Evolutionary conservation across 1,140 invertebrate genomes (phyloP).

Genomic region (Alviniconcha marisindica): DNA sequence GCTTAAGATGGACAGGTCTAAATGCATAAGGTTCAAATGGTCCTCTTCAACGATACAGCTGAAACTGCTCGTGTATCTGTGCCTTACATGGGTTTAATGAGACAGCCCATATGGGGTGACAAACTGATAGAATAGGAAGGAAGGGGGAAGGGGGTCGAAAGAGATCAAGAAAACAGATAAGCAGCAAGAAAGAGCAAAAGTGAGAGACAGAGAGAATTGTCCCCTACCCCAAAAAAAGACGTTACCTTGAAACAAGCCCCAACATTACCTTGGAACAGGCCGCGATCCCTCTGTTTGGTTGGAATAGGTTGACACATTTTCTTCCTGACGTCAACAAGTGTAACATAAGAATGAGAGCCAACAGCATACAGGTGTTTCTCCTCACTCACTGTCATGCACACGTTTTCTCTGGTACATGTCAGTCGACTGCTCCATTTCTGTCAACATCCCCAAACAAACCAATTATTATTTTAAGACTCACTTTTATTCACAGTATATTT

Average conservation of each 20-base stretch:
- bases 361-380: constrained; percentile 90
- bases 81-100: no score
- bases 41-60: no score
- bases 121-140: no score
- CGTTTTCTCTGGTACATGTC: constrained; percentile 93
- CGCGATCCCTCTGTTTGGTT: constrained; percentile 67
- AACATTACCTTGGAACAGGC: constrained; percentile 44
- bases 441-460: no score
- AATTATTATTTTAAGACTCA: no score
- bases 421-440: constrained; percentile 91
- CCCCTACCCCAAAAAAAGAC: background rate
- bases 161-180: background rate
- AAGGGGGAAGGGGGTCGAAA: no score
- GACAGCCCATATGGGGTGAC: no score
- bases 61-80: no score
- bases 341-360: constrained; percentile 94
- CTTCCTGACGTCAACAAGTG: constrained; percentile 90
- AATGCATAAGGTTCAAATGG: no score
- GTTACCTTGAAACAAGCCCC: background rate
- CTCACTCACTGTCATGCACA: constrained; percentile 91
- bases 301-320: constrained; percentile 83
- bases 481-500: no score
- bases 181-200: background rate
- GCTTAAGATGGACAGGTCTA: no score
- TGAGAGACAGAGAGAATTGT: background rate